Base-by-base conservation (phyloP, 2,113 vertebrate genomes). In the Onychostruthus taczanowskii region DNA sequence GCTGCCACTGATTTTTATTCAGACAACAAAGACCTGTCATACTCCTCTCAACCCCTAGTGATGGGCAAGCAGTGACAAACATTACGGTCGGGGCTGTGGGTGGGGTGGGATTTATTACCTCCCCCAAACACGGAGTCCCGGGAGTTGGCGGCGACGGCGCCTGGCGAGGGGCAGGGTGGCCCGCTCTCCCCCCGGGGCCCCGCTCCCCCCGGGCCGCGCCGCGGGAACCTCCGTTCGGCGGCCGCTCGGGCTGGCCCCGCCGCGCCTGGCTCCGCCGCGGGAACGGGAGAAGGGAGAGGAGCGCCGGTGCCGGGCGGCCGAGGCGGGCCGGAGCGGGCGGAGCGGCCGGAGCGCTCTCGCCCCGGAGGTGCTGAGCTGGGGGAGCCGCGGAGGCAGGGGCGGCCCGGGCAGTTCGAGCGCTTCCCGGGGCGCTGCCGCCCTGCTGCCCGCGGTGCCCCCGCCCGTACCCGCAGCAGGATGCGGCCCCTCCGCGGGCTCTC, bases 1-100 rank as follows among this genome's bases (percentile, higher is more conserved):
- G 98, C 98, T 97, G 98, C 98, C 98, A 97, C 98, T 98, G 98
- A 98, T 98, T 99, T 98, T 98, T 98, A 98, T 98, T 98, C 99
- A 98, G 98, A 98, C 99, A 99, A 99, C 99, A 99, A 99, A 99
- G 99, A 99, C 98, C 98, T 99, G 99, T 99, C 99, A 99, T 98
- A 98, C 98, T 98, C 96, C 97, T 97, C 98, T 98, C 98, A 98
- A 98, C 98, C 98, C 98, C 97, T 95, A 95, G 97, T 97, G 98
- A 98, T 97, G 98, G 98, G 97, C 98, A 92, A 98, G 97, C 96
- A 74, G 97, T 97, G 97, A 98, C 98, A 98, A 98, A 98, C 98
- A 97, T 90, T 82, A 85, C 89, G 26, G 90, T 79, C 84, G 91
- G 95, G 95, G 90, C 84, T 87, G 88, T 41, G 75, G 93, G 41